Base-by-base conservation (phyloP, 2,113 vertebrate genomes). In the Opisthocomus hoazin region DNA sequence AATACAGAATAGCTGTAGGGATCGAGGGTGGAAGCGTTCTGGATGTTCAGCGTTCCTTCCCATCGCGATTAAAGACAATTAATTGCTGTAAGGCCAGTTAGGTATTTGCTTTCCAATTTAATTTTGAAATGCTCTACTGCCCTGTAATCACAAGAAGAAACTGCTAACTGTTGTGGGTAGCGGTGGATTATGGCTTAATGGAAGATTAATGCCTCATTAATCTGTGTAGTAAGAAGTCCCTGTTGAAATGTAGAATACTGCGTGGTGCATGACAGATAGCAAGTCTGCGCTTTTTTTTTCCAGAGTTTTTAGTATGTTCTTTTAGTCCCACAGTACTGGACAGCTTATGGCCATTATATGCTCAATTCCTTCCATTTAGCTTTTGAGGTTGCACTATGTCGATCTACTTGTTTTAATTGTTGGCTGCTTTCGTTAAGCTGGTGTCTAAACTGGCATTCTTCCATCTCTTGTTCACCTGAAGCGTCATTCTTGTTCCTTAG, bases 1-100 rank as follows among this genome's bases (percentile, higher is more conserved):
- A 11, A 1, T 3, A 12, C 32, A 19, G n/a, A 36, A 1, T 8
- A 36, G 6, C 41, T 0, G 3, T 18, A 9, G 29, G 15, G 32
- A 6, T 16, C 1, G 4, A 57, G 50, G 39, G 12, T 43, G 12
- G 75, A 73, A 82, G 30, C 0, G 0, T 22, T 48, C n/a, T 15
- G 32, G 22, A 2, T 74, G 6, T 29, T 46, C 66, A 54, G 36
- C 53, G 16, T 26, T 70, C 61, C n/a, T 29, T 85, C 37, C 60
- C 29, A 2, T 20, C 11, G 0, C 4, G 48, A 32, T 56, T 73
- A 50, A 34, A 46, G 58, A 36, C 11, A 41, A 5, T 13, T 46
- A 34, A 27, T 65, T 71, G 57, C 50, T 53, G 26, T 45, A n/a
- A 32, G 50, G 22, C 29, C 2, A 1, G 32, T 58, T 57, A 50